Conservation (phyloP, 2,888 invertebrate genomes). For the Aethes cnicana region DNA sequence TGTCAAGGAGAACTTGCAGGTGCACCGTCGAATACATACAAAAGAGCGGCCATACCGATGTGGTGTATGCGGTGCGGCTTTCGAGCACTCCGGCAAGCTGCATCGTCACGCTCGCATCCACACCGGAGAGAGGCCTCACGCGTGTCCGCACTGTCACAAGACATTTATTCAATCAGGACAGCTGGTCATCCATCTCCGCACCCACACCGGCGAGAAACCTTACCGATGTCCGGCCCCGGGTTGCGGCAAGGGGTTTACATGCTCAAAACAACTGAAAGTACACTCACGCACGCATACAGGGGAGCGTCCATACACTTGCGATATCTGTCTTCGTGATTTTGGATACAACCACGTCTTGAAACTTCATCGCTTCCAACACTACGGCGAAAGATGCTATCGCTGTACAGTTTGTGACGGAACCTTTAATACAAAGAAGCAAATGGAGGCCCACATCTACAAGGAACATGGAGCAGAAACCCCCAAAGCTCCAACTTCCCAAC, state of each 20-base stretch:
- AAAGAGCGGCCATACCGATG: conserved; percentile 96
- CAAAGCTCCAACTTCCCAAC: conserved; percentile 54
- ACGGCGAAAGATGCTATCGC: conserved; percentile 95
- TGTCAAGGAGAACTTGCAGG: conserved; percentile 95
- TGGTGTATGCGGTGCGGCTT: conserved; percentile 92
- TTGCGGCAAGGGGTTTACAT: conserved; percentile 95
- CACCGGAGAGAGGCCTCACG: conserved; percentile 94
- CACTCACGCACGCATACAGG: conserved; percentile 96
- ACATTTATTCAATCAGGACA: conserved; percentile 96
- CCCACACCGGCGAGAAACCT: conserved; percentile 94
- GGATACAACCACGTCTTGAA: conserved; percentile 96
- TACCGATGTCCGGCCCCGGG: conserved; percentile 90
- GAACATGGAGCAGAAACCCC: conserved; percentile 80
- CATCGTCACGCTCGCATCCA: conserved; percentile 96
- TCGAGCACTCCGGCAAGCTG: conserved; percentile 94
- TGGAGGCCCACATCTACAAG: conserved; percentile 91
- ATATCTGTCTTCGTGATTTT: conserved; percentile 94
- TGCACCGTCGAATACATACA: conserved; percentile 94
- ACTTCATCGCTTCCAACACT: conserved; percentile 94
- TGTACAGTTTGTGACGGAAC: conserved; percentile 96
- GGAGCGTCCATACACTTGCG: conserved; percentile 94
- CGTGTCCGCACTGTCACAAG: conserved; percentile 92
- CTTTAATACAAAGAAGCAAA: conserved; percentile 94
- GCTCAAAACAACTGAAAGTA: conserved; percentile 94
- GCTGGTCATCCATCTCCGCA: conserved; percentile 94